phyloP scores from a whole-genome alignment of 2,888 invertebrate species.

The Aporophyla lueneburgensis region DNA sequence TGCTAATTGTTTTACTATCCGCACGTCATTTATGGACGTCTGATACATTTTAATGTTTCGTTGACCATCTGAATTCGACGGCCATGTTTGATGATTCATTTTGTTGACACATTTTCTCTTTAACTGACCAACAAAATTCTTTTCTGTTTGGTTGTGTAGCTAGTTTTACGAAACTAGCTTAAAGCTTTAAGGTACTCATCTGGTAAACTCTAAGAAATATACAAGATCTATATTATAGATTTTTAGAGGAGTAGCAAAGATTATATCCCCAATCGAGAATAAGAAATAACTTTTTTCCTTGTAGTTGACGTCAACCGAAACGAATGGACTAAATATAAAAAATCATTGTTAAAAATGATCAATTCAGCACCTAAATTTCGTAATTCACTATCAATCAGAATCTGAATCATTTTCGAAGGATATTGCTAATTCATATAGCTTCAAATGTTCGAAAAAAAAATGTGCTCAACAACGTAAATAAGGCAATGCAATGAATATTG shows the following conservation, averaged over 20 bases:
- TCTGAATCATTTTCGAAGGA: too few species aligned
- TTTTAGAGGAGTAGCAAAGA: constrained; percentile 17
- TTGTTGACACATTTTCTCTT: constrained; percentile 2
- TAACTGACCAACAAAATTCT: neutral
- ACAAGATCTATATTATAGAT: neutral
- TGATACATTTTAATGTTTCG: constrained; percentile 26
- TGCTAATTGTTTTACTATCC: neutral
- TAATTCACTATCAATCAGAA: too few species aligned
- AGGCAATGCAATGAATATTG: too few species aligned
- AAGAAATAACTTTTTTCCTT: neutral
- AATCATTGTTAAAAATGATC: too few species aligned
- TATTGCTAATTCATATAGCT: too few species aligned
- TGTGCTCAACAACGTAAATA: too few species aligned
- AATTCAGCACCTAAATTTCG: too few species aligned
- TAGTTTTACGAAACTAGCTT: neutral
- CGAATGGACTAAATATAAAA: neutral
- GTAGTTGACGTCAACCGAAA: neutral
- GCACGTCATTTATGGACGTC: constrained; percentile 3
- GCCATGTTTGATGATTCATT: neutral
- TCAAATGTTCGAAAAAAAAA: too few species aligned
- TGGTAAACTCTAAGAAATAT: neutral
- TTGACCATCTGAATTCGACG: constrained; percentile 10
- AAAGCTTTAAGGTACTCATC: neutral
- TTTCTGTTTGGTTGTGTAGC: neutral
- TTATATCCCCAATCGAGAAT: constrained; percentile 1